These are phyloP conservation scores for Archips xylosteana DNA, from an alignment of 2,888 invertebrate species.

Conservation along the genomic window DNA sequence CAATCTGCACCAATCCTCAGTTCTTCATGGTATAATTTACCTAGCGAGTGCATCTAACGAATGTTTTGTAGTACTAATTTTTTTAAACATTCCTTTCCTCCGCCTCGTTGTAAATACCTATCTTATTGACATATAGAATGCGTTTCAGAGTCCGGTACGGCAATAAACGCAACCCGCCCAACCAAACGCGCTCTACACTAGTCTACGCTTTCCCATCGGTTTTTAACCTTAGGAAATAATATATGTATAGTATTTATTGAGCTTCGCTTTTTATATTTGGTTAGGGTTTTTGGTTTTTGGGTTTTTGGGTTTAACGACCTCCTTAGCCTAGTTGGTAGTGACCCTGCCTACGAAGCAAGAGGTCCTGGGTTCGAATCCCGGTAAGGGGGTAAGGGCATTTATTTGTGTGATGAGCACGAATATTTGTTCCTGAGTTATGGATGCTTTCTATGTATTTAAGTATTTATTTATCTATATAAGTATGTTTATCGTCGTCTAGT, in stretches of 20 bases:
- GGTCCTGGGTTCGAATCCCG: no score
- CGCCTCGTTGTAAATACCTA: conserved; percentile 16
- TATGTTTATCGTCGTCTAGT: no score
- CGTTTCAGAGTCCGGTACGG: conserved; percentile 20
- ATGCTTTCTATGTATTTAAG: no score
- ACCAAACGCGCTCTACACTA: conserved; percentile 18
- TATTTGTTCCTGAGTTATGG: no score
- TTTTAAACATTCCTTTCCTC: conserved; percentile 27
- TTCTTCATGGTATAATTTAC: no score
- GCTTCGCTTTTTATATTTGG: neutral
- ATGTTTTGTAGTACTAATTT: neutral
- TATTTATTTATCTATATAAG: no score
- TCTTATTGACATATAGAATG: conserved; percentile 34
- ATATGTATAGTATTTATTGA: neutral
- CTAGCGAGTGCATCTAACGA: neutral
- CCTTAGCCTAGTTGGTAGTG: no score
- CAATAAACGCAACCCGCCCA: conserved; percentile 22
- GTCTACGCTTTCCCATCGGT: conserved; percentile 1
- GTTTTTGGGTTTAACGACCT: no score
- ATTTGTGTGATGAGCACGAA: no score
- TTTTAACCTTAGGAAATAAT: conserved; percentile 6
- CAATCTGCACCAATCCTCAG: no score
- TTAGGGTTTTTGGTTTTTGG: neutral
- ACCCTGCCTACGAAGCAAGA: no score
- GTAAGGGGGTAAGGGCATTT: no score